Base-by-base conservation (phyloP, 2,797 vertebrate genomes). In the Etheostoma nigrum region DNA sequence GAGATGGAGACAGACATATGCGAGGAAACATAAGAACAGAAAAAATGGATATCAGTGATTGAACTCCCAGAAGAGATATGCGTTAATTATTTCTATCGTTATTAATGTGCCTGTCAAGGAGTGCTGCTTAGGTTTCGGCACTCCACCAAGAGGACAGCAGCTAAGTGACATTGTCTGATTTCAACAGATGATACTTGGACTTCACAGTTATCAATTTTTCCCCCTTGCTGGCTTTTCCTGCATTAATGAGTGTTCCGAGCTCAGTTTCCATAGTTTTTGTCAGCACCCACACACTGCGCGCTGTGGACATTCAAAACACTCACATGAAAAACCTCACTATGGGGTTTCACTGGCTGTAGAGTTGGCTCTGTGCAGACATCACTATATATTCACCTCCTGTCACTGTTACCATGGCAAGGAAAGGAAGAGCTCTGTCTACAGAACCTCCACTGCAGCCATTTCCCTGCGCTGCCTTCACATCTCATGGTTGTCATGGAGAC, bases 391-490 rank as follows among this genome's bases (percentile, higher is more conserved):
- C 91, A 91, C 89, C 89, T 88, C 89, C 86, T 88, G 88, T 92
- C 91, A 89, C 89, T 94, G 94, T 95, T 96, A 90, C 94, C 92
- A 95, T 95, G 94, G 93, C 88, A 85, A 95, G 89, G 82, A 81
- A 86, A 93, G 88, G 91, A 93, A 91, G 90, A 91, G 92, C 91
- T 91, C 86, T 87, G 85, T 92, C 92, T 92, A 79, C 86, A 86
- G 75, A 91, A 83, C 67, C 88, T 83, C 86, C 86, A 84, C 88
- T 92, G 91, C 92, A 91, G 91, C 92, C 91, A 92, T 93, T 92
- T 93, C 84, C 91, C 86, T 81, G 81, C 14, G 79, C 91, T 90
- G 91, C 90, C 88, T 92, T 90, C 91, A 94, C 92, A 89, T 93
- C 90, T 77, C 73, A 9, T 0, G 79, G 93, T 94, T 93, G 88